Evolutionary conservation across 2,113 vertebrate species (phyloP), one percentile per base, ranked within the genome.

Genomic region (Centropristis striata): DNA sequence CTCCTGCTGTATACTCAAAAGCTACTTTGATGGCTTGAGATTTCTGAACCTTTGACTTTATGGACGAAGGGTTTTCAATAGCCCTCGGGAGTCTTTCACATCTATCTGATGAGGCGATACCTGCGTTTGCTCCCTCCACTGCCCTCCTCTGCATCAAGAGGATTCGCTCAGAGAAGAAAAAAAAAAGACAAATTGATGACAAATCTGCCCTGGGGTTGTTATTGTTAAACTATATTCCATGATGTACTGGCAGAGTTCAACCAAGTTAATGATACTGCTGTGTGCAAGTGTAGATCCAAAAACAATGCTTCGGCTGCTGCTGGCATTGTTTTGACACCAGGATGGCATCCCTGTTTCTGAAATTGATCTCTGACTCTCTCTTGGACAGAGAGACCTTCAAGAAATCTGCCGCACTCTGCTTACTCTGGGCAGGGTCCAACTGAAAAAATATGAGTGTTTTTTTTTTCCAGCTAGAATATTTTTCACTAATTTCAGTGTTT

Each of bases 201-300:
- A 91, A 84, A 90, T 86, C 44, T 75, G 67, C 81, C 90, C 86
- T 32, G 44, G 75, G 83, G 89, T 86, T 91, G 88, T 92, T 92
- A 75, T 86, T 86, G 79, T 88, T 81, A 60, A 90, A 86, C 75
- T 67, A 74, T 84, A 51, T 78, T 84, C 69, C 59, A 59, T 86
- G 88, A 87, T 89, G 64, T 77, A 90, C 86, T 88, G 86, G 71
- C 69, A 79, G 69, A 84, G 78, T 92, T 92, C 78, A 84, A 27
- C 37, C 44, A 74, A 90, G 85, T 88, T 89, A 90, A 89, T 88
- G 87, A 92, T 69, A 71, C 50, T 49, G 51, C 72, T 44, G 36
- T 85, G 51, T 78, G 73, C 39, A 54, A 70, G 49, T 14, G 65
- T 77, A 13, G 15, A 60, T 77, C 59, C 21, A 42, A 74, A 71